phyloP scores from a whole-genome alignment of 2,888 invertebrate genomes.

The Cantharis rufa region DNA sequence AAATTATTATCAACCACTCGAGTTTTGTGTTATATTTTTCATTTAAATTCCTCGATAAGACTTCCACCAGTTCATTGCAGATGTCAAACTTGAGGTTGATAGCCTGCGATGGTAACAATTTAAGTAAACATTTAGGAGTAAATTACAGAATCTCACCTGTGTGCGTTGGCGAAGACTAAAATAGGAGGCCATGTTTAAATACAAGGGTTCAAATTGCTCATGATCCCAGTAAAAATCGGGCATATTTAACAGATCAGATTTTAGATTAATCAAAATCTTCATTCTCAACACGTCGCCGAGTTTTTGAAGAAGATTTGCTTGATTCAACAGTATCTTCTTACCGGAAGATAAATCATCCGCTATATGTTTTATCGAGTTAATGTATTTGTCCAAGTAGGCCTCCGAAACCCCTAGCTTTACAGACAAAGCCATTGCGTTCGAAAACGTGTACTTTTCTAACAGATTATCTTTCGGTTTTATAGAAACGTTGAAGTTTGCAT shows the following conservation, averaged over 20 bases:
- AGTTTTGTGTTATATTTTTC: not conserved
- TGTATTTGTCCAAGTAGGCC: constrained; percentile 78
- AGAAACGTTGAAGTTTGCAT: constrained; percentile 47
- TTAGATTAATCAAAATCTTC: constrained; percentile 87
- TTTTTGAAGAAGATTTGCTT: constrained; percentile 73
- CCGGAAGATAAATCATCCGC: constrained; percentile 80
- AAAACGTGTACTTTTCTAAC: constrained; percentile 90
- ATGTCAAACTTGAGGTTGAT: not conserved
- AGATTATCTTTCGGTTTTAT: constrained; percentile 52
- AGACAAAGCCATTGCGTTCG: constrained; percentile 90
- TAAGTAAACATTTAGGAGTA: not conserved
- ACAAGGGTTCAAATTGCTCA: constrained; percentile 83
- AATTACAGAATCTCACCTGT: constrained; percentile 59
- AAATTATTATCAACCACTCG: not conserved
- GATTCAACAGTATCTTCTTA: constrained; percentile 69
- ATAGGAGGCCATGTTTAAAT: constrained; percentile 80
- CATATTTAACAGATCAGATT: constrained; percentile 91
- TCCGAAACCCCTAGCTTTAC: constrained; percentile 97
- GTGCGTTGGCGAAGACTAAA: constrained; percentile 85
- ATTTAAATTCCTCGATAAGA: not conserved
- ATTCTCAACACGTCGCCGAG: constrained; percentile 89
- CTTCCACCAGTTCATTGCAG: not conserved
- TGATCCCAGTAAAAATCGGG: constrained; percentile 99
- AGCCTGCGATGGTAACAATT: constrained; percentile 23
- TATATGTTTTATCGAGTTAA: constrained; percentile 80